phyloP scores from a whole-genome alignment of 2,113 vertebrate species.

The Odontesthes bonariensis region DNA sequence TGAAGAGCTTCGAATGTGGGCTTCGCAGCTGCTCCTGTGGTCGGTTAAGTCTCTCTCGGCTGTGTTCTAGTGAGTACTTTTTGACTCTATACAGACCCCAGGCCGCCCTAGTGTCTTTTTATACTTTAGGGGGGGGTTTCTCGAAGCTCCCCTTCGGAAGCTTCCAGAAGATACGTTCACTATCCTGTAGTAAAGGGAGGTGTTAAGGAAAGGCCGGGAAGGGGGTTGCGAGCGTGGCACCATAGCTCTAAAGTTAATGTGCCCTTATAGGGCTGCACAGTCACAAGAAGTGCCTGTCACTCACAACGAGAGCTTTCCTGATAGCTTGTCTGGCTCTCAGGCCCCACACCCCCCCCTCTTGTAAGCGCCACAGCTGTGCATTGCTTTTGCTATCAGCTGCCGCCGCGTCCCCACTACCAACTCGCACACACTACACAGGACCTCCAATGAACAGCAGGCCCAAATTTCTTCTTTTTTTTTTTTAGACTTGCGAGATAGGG shows the following conservation, averaged over 20 bases:
- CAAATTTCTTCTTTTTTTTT: constrained; percentile 35
- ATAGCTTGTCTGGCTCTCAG: constrained; percentile 53
- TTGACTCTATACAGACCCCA: constrained; percentile 43
- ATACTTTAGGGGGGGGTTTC: constrained; percentile 78
- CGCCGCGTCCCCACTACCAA: constrained; percentile 12
- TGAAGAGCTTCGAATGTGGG: constrained; percentile 33
- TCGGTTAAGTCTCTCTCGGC: constrained; percentile 40
- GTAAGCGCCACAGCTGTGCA: constrained; percentile 68
- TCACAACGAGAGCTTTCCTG: constrained; percentile 72
- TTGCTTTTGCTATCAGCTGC: constrained; percentile 55
- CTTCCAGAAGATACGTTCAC: constrained; percentile 80
- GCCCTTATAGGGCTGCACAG: constrained; percentile 82
- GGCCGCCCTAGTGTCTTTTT: constrained; percentile 71
- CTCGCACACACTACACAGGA: constrained; percentile 29
- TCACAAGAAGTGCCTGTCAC: constrained; percentile 83
- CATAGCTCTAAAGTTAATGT: constrained; percentile 70
- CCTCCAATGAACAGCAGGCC: constrained; percentile 19
- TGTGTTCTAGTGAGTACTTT: constrained; percentile 42
- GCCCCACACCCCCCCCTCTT: constrained; percentile 45
- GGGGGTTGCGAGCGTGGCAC: constrained; percentile 29
- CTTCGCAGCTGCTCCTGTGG: constrained; percentile 46
- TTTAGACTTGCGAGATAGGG: constrained; percentile 21
- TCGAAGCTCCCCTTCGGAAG: constrained; percentile 79
- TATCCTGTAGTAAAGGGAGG: constrained; percentile 26
- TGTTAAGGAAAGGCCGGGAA: constrained; percentile 24